Evolutionary conservation across 2,888 invertebrate species (phyloP).

Genomic region (Caenorhabditis plicata): DNA sequence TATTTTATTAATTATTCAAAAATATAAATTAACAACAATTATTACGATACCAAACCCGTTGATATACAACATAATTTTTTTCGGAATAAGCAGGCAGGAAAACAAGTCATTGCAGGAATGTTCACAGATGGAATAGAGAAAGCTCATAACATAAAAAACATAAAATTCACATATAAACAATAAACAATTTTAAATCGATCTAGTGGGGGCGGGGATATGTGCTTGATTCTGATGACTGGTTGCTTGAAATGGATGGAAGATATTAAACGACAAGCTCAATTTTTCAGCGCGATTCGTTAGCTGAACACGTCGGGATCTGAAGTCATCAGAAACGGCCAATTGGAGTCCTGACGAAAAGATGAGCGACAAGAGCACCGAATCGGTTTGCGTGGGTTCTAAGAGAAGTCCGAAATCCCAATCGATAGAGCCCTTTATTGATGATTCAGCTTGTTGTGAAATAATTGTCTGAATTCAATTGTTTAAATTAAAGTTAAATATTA

Average conservation of each 20-base stretch:
- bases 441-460: background rate
- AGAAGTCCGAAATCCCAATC: constrained; percentile 32
- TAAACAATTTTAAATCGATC: too few species aligned
- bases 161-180: too few species aligned
- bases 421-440: background rate
- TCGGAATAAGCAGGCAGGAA: too few species aligned
- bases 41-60: too few species aligned
- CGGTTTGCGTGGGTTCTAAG: constrained; percentile 7
- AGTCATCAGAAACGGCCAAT: constrained; percentile 12
- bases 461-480: background rate
- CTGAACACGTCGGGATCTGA: constrained; percentile 14
- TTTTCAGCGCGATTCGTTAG: background rate
- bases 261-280: background rate
- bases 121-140: too few species aligned
- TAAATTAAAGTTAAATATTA: background rate
- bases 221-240: too few species aligned
- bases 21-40: too few species aligned
- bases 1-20: too few species aligned
- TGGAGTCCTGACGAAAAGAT: constrained; percentile 14
- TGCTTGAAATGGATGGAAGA: background rate
- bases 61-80: too few species aligned
- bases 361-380: constrained; percentile 10
- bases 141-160: too few species aligned
- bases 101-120: too few species aligned
- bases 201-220: too few species aligned